These are phyloP conservation scores for Anas platyrhynchos DNA, from an alignment of 2,113 vertebrate species.

Conservation along the genomic window DNA sequence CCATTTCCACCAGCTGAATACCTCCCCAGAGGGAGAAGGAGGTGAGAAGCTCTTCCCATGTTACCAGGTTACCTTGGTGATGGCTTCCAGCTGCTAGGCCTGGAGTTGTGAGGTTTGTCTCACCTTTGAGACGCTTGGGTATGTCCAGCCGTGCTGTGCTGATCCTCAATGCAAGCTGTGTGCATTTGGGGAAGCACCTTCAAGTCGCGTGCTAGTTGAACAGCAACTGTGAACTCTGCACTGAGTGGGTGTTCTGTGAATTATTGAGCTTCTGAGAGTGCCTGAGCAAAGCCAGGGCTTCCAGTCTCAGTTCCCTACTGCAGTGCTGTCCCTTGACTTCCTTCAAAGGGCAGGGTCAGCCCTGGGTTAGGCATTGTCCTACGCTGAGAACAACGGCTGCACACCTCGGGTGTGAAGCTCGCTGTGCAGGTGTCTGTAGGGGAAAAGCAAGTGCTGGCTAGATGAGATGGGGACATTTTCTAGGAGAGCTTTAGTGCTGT, in stretches of 20 bases:
- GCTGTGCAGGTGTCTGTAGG: not conserved
- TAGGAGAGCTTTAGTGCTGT: accelerated
- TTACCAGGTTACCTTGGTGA: not conserved
- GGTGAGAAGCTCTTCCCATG: not conserved
- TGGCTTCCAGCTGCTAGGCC: not conserved
- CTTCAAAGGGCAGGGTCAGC: not conserved
- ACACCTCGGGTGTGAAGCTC: not conserved
- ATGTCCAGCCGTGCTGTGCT: not conserved
- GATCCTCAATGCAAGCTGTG: not conserved
- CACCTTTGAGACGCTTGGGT: accelerated
- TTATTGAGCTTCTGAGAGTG: not conserved
- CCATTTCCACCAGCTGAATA: not conserved
- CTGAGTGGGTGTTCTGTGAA: not conserved
- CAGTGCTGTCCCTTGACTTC: not conserved
- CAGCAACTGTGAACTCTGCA: not conserved
- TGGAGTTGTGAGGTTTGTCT: not conserved
- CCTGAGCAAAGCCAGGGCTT: not conserved
- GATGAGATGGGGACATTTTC: not conserved
- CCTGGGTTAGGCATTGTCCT: not conserved
- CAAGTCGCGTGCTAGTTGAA: not conserved
- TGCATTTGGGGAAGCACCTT: accelerated
- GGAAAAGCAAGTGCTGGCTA: not conserved
- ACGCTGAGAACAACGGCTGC: accelerated
- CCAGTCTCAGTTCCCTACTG: not conserved
- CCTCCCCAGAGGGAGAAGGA: not conserved